Evolutionary conservation across 2,888 invertebrate genomes (phyloP).

Genomic region (Aethes cnicana): DNA sequence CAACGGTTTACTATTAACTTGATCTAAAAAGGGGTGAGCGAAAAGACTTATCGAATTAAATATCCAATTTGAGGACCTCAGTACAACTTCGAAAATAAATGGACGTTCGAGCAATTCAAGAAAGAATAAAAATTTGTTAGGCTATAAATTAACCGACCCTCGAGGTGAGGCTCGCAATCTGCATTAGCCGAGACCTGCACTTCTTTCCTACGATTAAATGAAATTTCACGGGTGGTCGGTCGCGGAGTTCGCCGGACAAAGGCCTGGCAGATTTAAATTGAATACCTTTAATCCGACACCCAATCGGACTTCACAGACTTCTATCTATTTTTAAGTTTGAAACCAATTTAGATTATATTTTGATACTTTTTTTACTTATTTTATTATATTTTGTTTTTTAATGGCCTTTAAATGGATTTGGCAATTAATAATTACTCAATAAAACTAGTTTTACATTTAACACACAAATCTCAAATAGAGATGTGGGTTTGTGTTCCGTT

Average conservation of each 20-base stretch:
- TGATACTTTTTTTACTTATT: no score
- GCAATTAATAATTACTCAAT: no score
- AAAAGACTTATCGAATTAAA: constrained; percentile 47
- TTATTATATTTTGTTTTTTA: no score
- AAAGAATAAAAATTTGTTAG: constrained; percentile 77
- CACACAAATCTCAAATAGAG: no score
- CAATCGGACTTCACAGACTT: constrained; percentile 30
- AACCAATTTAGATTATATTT: no score
- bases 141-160: constrained; percentile 74
- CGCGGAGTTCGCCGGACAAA: constrained; percentile 73
- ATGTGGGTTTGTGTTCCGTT: no score
- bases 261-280: constrained; percentile 74
- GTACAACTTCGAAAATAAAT: constrained; percentile 57
- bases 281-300: constrained; percentile 67
- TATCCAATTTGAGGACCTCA: constrained; percentile 50
- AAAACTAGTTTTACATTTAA: no score
- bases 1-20: constrained; percentile 26
- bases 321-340: constrained; percentile 5
- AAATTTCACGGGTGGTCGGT: constrained; percentile 77
- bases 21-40: constrained; percentile 34
- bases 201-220: constrained; percentile 77
- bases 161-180: constrained; percentile 70
- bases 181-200: constrained; percentile 76
- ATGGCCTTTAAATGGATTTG: no score
- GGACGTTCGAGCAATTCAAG: constrained; percentile 71